Evolutionary conservation across 1,140 invertebrate genomes (phyloP).

Genomic region (Drosophila ercepeae): DNA sequence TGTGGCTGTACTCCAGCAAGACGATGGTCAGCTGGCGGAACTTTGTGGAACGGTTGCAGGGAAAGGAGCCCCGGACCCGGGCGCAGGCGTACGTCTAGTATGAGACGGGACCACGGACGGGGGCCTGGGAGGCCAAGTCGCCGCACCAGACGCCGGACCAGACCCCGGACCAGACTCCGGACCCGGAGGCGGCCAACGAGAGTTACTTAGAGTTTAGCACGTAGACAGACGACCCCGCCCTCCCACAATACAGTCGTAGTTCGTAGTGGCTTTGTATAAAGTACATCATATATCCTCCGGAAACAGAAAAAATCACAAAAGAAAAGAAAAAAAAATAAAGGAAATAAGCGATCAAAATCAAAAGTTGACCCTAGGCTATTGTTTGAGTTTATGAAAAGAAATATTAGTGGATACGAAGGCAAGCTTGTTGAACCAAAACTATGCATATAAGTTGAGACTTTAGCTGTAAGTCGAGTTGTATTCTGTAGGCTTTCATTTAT

Average conservation of each 20-base stretch:
- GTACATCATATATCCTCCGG: constrained; percentile 42
- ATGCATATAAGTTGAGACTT: constrained; percentile 57
- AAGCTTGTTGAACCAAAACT: constrained; percentile 80
- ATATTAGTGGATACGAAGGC: constrained; percentile 48
- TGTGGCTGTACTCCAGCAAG: constrained; percentile 99
- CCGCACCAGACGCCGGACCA: constrained; percentile 29
- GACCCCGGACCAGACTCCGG: constrained; percentile 34
- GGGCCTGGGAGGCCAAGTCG: constrained; percentile 13
- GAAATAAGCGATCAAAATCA: constrained; percentile 44
- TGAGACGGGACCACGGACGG: constrained; percentile 60
- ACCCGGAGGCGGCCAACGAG: constrained; percentile 65
- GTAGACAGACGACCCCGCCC: constrained; percentile 26
- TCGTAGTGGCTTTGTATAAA: constrained; percentile 69
- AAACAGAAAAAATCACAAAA: not conserved
- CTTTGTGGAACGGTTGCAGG: constrained; percentile 91
- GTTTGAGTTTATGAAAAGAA: constrained; percentile 36
- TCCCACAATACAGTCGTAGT: constrained; percentile 49
- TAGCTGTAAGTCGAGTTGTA: constrained; percentile 42
- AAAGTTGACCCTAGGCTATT: constrained; percentile 63
- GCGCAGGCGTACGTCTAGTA: constrained; percentile 83
- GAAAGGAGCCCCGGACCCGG: constrained; percentile 83
- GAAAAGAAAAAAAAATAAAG: not conserved
- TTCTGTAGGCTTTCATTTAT: constrained; percentile 14
- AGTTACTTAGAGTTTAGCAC: constrained; percentile 76
- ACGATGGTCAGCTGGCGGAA: constrained; percentile 96